Evolutionary conservation across 1,140 invertebrate species (phyloP).

Genomic region (Eciton burchellii): DNA sequence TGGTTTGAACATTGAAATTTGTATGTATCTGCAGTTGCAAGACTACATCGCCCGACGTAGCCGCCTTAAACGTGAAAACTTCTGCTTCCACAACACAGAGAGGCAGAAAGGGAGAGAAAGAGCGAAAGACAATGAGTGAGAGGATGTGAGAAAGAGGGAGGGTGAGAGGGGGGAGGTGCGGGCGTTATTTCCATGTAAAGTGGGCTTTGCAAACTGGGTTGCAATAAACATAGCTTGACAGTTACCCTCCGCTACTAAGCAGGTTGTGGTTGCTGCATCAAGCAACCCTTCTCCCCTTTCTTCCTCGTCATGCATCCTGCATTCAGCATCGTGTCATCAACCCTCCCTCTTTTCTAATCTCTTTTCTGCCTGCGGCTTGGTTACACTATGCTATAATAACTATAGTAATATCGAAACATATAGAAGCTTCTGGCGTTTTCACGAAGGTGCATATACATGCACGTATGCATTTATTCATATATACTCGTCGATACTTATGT

Average conservation of each 20-base stretch:
- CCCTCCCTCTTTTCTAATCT: slow-evolving; percentile 31
- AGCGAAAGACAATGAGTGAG: not conserved
- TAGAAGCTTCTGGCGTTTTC: slow-evolving; percentile 13
- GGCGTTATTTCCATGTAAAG: slow-evolving; percentile 70
- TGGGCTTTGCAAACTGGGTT: slow-evolving; percentile 69
- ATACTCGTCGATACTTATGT: slow-evolving; percentile 14
- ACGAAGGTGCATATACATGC: slow-evolving; percentile 10
- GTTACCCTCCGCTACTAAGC: slow-evolving; percentile 43
- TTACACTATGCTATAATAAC: not conserved
- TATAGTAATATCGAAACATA: slow-evolving; percentile 40
- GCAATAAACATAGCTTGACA: slow-evolving; percentile 66
- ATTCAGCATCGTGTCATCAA: slow-evolving; percentile 19
- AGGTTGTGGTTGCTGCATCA: slow-evolving; percentile 40
- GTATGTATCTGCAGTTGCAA: slow-evolving; percentile 13
- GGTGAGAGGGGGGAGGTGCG: not conserved
- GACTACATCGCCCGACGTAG: not conserved
- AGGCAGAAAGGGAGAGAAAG: not conserved
- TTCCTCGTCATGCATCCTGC: not conserved
- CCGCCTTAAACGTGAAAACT: slow-evolving; percentile 60
- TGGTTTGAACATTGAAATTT: slow-evolving; percentile 27
- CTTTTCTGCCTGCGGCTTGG: slow-evolving; percentile 6
- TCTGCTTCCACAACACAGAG: slow-evolving; percentile 37
- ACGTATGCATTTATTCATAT: not conserved
- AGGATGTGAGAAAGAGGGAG: not conserved
- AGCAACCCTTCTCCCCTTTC: not conserved